These are phyloP conservation scores for Lycocorax pyrrhopterus DNA, from an alignment of 2,113 vertebrate species.

Conservation along the genomic window DNA sequence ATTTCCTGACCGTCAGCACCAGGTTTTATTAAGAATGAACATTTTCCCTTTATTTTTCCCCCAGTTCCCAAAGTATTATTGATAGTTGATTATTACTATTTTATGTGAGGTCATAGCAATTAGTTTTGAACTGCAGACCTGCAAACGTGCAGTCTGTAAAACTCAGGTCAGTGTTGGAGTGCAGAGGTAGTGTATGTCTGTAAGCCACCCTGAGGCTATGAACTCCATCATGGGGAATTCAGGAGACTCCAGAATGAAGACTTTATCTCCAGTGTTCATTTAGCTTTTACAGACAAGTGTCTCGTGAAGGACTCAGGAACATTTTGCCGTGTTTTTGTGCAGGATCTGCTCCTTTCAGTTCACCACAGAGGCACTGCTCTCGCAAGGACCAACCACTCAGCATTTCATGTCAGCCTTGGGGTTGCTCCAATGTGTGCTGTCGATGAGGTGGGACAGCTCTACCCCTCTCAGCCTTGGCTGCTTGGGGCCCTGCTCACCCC, in stretches of 20 bases:
- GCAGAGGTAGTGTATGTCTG: background rate
- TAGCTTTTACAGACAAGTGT: background rate
- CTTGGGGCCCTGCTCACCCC: background rate
- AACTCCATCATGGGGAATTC: background rate
- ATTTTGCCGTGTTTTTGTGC: background rate
- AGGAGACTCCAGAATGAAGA: background rate
- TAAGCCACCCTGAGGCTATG: background rate
- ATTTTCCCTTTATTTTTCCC: background rate
- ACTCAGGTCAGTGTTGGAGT: background rate
- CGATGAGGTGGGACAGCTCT: background rate
- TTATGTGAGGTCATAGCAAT: background rate
- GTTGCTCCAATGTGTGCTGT: background rate
- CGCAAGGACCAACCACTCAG: background rate
- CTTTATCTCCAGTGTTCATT: background rate
- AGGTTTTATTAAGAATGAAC: background rate
- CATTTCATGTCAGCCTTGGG: accelerated
- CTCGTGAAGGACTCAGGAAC: background rate
- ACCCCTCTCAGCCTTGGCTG: accelerated
- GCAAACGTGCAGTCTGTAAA: background rate
- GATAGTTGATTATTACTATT: conserved; percentile 8
- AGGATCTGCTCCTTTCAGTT: background rate
- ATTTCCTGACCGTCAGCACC: conserved; percentile 32
- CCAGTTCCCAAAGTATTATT: background rate
- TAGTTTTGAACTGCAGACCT: background rate
- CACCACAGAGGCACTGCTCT: background rate